Base-by-base conservation (phyloP, 2,888 invertebrate species). In the Drosophila leonis region DNA sequence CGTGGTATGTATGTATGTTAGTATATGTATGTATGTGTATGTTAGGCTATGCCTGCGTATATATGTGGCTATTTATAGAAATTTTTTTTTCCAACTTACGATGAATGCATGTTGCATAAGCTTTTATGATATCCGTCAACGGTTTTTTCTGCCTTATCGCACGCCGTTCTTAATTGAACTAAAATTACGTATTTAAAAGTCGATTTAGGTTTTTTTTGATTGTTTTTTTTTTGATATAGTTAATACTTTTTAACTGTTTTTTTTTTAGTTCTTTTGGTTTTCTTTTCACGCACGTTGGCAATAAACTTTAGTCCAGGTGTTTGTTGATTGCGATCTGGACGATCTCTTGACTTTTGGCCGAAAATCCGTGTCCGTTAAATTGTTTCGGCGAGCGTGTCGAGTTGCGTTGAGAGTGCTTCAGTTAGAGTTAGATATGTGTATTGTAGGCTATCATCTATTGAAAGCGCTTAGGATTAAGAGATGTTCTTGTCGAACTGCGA, bases 91-190 rank as follows among this genome's bases (percentile, higher is more conserved):
- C 18, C 62, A 52, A 83, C 83, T 83, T 88, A 83, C 83, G 76
- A 57, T 41, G 85, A 76, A 71, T 90, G 83, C 88, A 84, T 84
- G 48, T 61, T 72, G 75, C 29, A 60, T 48, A 44, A 46, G 48
- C 37, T 41, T 51, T 57, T 64, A 18, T 37, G n/a, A 29, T 54
- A 20, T 55, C 42, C 29, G 27, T 55, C 4, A 29, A 31, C 7
- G 48, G n/a, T 29, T 37, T 10, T 24, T 24, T 29, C 10, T 31
- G 29, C 10, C 31, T 51, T 65, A 54, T 66, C 59, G 37, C 27
- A 41, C 35, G 44, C 15, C 31, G 29, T 59, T 62, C 33, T 59
- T 62, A 42, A 51, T 57, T 46, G 44, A 12, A 20, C 44, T 6
- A 44, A 66, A 41, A 41, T 12, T 65, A 29, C 65, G 48, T 65